Evolutionary conservation across 2,113 vertebrate genomes (phyloP).

Genomic region (Chloebia gouldiae): DNA sequence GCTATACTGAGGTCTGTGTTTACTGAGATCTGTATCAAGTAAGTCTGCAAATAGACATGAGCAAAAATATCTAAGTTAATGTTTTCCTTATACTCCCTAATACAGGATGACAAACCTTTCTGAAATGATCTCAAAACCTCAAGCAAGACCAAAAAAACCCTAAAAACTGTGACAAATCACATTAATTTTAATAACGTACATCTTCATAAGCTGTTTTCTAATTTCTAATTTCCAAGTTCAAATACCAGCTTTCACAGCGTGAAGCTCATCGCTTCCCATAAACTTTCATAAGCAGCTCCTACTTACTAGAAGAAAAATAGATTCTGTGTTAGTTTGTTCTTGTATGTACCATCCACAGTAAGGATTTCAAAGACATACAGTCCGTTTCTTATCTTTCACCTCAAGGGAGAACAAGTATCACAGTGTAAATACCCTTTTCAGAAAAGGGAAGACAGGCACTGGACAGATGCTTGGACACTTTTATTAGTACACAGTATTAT

Average conservation of each 20-base stretch:
- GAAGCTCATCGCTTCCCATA: background rate
- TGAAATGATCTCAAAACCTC: background rate
- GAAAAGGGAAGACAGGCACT: background rate
- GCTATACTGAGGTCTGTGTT: background rate
- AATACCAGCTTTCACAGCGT: background rate
- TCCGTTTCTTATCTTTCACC: background rate
- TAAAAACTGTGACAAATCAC: background rate
- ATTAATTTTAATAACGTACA: background rate
- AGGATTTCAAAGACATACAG: background rate
- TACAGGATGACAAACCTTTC: background rate
- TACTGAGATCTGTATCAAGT: background rate
- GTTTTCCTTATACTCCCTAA: background rate
- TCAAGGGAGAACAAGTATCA: background rate
- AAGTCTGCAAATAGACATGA: background rate
- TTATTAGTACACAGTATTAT: background rate
- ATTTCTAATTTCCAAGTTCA: background rate
- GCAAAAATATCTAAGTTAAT: background rate
- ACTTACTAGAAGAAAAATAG: background rate
- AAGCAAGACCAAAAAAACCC: background rate
- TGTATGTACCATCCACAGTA: background rate
- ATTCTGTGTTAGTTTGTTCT: background rate
- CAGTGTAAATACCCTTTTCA: background rate
- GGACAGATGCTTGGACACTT: background rate
- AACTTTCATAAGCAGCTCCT: background rate
- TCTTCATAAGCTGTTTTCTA: background rate